phyloP scores from a whole-genome alignment of 2,888 invertebrate genomes.

The Parochlus steinenii region DNA sequence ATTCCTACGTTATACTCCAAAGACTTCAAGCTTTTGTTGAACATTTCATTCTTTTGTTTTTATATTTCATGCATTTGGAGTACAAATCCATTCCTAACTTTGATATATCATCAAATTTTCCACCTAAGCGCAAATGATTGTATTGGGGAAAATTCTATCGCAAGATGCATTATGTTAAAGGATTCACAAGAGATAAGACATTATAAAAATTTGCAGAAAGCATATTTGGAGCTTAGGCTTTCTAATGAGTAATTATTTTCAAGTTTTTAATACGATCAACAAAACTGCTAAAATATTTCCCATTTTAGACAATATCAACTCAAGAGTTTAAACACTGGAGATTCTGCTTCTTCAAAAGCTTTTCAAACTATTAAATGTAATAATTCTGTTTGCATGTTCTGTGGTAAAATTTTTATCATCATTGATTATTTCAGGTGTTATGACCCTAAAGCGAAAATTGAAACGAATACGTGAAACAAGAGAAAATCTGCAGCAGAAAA shows the following conservation, averaged over 20 bases:
- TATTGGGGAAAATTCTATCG: slow-evolving; percentile 27
- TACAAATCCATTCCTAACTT: slow-evolving; percentile 21
- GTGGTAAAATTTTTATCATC: no score
- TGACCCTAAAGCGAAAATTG: no score
- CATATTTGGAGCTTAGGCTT: slow-evolving; percentile 27
- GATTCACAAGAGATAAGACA: slow-evolving; percentile 28
- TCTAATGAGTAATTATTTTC: slow-evolving; percentile 19
- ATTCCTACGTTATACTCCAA: slow-evolving; percentile 29
- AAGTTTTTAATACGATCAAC: background rate
- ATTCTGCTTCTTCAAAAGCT: slow-evolving; percentile 22
- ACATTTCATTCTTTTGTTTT: slow-evolving; percentile 27
- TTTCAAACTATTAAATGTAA: slow-evolving; percentile 31
- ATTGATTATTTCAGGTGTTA: no score
- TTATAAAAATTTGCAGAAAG: slow-evolving; percentile 25
- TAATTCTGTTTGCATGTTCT: no score
- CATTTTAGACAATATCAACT: slow-evolving; percentile 7
- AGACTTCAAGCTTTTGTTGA: slow-evolving; percentile 26
- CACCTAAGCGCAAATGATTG: slow-evolving; percentile 26
- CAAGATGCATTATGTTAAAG: slow-evolving; percentile 28
- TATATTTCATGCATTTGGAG: slow-evolving; percentile 30
- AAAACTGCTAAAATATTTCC: no score
- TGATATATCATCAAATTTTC: slow-evolving; percentile 30
- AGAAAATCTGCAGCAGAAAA: no score
- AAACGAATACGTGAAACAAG: no score
- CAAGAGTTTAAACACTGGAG: slow-evolving; percentile 9